Base-by-base conservation (phyloP, 2,888 invertebrate genomes). In the Drosophila infuscata region DNA sequence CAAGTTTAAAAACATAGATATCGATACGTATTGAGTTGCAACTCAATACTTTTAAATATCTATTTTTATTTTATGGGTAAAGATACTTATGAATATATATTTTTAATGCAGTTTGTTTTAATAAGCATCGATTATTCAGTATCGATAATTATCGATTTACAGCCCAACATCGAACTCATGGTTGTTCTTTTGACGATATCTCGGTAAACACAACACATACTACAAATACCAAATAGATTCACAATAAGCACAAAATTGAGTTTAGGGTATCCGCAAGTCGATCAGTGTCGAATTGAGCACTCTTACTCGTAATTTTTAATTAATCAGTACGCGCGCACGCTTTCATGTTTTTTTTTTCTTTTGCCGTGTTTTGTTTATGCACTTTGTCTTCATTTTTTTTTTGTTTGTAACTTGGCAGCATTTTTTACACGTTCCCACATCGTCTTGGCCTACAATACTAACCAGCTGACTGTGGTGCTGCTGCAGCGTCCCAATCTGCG, bases 401-500 rank as follows among this genome's bases (percentile, higher is more conserved):
- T 83, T 74, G 76, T 86, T 76, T 75, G 77, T 77, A 49, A 43
- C 59, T 54, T 66, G 94, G 59, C 94, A 96, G 96, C 95, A 82
- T 94, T 95, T 79, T 94, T 96, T 80, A 95, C 95, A 80, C 95
- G 95, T 89, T 94, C 95, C 79, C 95, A 96, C 91, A 94, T 96
- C 82, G 93, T 96, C 72, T 95, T 96, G 87, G 95, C 95, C 35
- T 96, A 96, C 91, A 95, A 95, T 89, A 96, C 96, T 76, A 95
- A 95, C 87, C 95, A 95, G 83, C 94, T 96, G 77, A 96, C 96
- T 53, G 93, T 96, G 80, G 94, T 96, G 52, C 94, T 95, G 89
- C 95, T 96, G 90, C 95, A 95, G 41, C 94, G 95, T 85, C 94
- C 95, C 67, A 94, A 94, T 87, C 92, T 91, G 53, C 94, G 94